Evolutionary conservation across 1,140 invertebrate species (phyloP).

Genomic region (Conus betulinus): DNA sequence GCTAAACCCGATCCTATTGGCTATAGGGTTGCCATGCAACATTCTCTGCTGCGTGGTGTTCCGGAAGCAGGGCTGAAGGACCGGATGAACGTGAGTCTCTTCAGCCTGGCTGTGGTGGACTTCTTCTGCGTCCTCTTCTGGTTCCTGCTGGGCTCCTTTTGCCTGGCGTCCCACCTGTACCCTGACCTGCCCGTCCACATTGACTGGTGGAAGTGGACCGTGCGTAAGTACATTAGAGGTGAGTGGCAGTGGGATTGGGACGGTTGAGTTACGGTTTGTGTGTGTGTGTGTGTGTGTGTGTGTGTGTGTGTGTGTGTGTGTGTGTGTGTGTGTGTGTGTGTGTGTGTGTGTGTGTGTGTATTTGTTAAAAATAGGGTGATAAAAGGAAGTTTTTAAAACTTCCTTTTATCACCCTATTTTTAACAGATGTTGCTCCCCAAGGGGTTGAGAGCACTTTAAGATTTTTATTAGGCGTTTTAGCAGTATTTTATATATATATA

Average conservation of each 20-base stretch:
- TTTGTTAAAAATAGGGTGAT: too few species aligned
- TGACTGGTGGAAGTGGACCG: not conserved
- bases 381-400: too few species aligned
- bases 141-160: constrained; percentile 17
- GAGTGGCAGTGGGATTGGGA: not conserved
- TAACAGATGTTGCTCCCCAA: too few species aligned
- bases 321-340: too few species aligned
- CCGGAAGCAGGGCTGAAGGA: not conserved
- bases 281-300: not conserved
- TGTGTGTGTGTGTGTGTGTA: too few species aligned
- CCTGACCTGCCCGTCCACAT: not conserved
- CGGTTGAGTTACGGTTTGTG: not conserved
- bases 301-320: not conserved
- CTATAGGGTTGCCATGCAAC: not conserved
- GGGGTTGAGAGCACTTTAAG: too few species aligned
- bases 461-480: too few species aligned
- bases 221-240: not conserved
- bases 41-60: not conserved
- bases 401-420: too few species aligned
- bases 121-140: not conserved
- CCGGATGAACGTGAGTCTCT: constrained; percentile 12
- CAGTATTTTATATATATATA: too few species aligned
- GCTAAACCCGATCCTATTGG: constrained; percentile 8
- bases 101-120: constrained; percentile 11
- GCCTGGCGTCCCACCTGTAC: not conserved